A percentile compares a stretch with the other conserved stretches of the same genome.
phyloP scores from a whole-genome alignment of 2,797 vertebrate genomes.

The Novumbra hubbsi region DNA sequence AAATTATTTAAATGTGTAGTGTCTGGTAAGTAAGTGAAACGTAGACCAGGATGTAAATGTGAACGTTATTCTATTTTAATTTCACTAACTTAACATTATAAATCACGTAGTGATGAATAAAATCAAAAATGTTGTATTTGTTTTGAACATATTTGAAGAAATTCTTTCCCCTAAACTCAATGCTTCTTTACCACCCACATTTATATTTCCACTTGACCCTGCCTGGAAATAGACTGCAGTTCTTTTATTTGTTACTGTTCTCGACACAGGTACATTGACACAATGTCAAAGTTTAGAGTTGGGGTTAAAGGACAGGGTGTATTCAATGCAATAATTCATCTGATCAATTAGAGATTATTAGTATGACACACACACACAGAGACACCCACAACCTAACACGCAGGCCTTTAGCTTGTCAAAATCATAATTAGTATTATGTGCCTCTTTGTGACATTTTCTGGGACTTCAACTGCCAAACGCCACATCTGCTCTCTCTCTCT shows the following conservation, averaged over 20 bases:
- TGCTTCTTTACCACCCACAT: slow-evolving; percentile 13
- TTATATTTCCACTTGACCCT: slow-evolving; percentile 12
- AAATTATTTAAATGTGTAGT: no score
- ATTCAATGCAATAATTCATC: slow-evolving; percentile 35
- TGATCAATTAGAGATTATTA: slow-evolving; percentile 45
- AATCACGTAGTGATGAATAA: background rate
- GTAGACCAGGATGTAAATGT: no score
- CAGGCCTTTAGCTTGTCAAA: background rate
- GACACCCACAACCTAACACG: slow-evolving; percentile 9
- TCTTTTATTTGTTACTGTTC: slow-evolving; percentile 45
- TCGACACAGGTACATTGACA: slow-evolving; percentile 27
- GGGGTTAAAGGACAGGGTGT: slow-evolving; percentile 35
- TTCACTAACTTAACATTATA: background rate
- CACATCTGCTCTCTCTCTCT: slow-evolving; percentile 62
- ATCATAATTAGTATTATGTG: background rate
- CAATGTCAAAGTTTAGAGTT: slow-evolving; percentile 32
- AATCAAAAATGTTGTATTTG: background rate
- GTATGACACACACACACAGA: slow-evolving; percentile 18
- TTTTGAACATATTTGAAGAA: background rate
- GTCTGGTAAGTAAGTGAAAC: no score
- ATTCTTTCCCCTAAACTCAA: slow-evolving; percentile 3
- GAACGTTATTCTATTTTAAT: background rate
- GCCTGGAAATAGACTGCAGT: slow-evolving; percentile 24
- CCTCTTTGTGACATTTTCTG: slow-evolving; percentile 25
- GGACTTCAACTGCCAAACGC: slow-evolving; percentile 47